Conservation (phyloP, 2,888 invertebrate species). For the Pharmacophagus antenor region DNA sequence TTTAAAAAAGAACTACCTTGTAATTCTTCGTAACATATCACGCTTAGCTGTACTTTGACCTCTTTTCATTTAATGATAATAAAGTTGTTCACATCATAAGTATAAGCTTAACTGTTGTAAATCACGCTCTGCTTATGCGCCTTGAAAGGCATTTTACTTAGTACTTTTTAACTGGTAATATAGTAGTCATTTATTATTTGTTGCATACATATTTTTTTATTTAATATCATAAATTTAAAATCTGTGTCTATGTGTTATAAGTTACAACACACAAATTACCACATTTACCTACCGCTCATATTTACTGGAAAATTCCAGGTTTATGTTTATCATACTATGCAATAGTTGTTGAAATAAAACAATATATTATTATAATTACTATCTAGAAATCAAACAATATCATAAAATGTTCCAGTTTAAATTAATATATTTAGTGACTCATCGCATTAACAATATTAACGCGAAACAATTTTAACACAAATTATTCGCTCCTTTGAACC, state of each 20-base stretch:
- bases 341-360: too few species aligned
- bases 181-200: too few species aligned
- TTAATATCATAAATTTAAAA: background rate
- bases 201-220: background rate
- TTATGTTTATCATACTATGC: too few species aligned
- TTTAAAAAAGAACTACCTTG: background rate
- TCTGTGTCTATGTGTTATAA: too few species aligned
- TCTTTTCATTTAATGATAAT: constrained; percentile 3
- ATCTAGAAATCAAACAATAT: too few species aligned
- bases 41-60: constrained; percentile 23
- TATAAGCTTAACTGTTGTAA: constrained; percentile 12
- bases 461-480: constrained; percentile 75
- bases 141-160: background rate
- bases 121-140: constrained; percentile 4
- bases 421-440: constrained; percentile 51
- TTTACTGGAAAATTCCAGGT: too few species aligned
- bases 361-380: too few species aligned
- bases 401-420: constrained; percentile 51
- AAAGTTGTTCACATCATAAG: constrained; percentile 11
- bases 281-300: too few species aligned
- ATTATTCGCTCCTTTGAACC: constrained; percentile 71
- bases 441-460: constrained; percentile 64
- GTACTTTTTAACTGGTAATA: too few species aligned
- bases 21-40: constrained; percentile 31
- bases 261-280: too few species aligned